Evolutionary conservation across 2,888 invertebrate species (phyloP), one percentile per base, ranked within the genome.

Genomic region (Slavum lentiscoides): DNA sequence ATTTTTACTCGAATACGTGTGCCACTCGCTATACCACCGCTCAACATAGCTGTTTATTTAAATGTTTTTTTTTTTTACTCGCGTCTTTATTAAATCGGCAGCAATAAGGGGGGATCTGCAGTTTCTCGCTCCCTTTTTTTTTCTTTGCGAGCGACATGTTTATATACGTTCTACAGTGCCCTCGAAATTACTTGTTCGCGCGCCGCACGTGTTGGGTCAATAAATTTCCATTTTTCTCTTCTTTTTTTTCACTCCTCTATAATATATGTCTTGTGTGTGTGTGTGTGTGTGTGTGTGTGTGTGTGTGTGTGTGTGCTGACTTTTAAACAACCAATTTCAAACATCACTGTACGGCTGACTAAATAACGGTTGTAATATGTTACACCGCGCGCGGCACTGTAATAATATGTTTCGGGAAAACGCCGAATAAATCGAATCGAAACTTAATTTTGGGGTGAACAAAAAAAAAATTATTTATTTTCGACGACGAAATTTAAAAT

Each of bases 161-260:
- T 49, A 49, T 13, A 3, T 49, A 15, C 59, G 59, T 59, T 67
- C 43, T 59, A 76, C 6, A 15, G 62, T 21, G 21, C 13, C 49
- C 9, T n/a, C 37, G 21, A 77, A 62, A 69, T 69, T 62, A 77
- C 21, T 21, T 37, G 64, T 73, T 62, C 62, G 23, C 62, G 23
- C 58, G 61, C 21, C 30, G 17, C 37, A 68, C 49, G 21, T 75
- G 67, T 67, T 43, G 19, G 58, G 66, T 21, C 61, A 21, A 77
- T 69, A 77, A 69, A 77, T 69, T 61, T 49, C 37, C 64, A 58
- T 69, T 69, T 69, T 69, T 30, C 17, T n/a, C 23, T 62, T 74
- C 19, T 49, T 39, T 19, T 39, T 59, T 23, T 67, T n/a, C 43
- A 1, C 53, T 19, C 66, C 30, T 30, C 30, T 30, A 30, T 30